Conservation (phyloP, 2,888 invertebrate genomes). For the Lochmaea capreae region DNA sequence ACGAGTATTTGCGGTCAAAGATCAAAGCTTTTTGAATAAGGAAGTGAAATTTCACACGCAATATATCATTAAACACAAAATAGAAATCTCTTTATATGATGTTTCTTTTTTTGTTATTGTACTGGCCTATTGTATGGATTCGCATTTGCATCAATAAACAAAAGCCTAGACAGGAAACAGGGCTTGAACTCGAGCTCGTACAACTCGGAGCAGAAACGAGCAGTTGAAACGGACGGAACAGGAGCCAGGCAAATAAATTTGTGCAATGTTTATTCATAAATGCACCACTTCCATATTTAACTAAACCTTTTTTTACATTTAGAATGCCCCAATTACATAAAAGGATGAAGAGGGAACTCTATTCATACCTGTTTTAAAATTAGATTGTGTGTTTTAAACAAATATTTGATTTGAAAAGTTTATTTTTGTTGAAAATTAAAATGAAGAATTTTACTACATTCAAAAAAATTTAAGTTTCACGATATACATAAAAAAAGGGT, state of each 20-base stretch:
- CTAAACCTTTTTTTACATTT: constrained; percentile 20
- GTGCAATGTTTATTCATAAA: constrained; percentile 62
- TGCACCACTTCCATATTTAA: constrained; percentile 58
- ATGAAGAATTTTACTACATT: too few species aligned
- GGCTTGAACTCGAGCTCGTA: constrained; percentile 44
- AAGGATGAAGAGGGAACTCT: background rate
- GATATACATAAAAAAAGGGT: too few species aligned
- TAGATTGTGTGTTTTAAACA: too few species aligned
- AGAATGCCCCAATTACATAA: constrained; percentile 20
- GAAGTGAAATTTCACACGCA: too few species aligned
- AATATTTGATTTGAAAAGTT: background rate
- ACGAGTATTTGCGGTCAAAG: too few species aligned
- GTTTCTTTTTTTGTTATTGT: background rate
- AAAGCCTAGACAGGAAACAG: constrained; percentile 55
- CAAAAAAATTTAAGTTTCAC: too few species aligned
- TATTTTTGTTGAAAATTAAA: too few species aligned
- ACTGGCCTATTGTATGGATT: constrained; percentile 19
- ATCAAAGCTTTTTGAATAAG: too few species aligned
- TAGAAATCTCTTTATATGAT: background rate
- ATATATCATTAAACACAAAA: too few species aligned
- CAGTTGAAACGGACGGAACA: constrained; percentile 44
- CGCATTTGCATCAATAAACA: constrained; percentile 54
- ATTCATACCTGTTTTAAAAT: background rate
- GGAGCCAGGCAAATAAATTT: constrained; percentile 57
- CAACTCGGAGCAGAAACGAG: constrained; percentile 32